A percentile compares a stretch with the other conserved stretches of the same genome.
Evolutionary conservation across 2,888 invertebrate genomes (phyloP).

Genomic region (Phyllotreta cruciferae): DNA sequence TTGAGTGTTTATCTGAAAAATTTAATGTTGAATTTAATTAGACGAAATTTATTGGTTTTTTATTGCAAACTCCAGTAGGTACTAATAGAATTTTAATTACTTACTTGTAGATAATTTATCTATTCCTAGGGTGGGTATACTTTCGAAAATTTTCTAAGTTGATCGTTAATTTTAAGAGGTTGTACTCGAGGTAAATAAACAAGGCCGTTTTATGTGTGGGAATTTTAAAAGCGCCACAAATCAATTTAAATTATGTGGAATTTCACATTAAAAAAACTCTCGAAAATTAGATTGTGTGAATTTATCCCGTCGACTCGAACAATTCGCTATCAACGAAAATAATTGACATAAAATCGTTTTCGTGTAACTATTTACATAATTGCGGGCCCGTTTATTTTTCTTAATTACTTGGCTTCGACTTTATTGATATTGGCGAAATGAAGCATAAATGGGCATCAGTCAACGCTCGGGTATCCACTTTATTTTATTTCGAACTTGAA

Average conservation of each 20-base stretch:
- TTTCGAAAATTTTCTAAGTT: conserved; percentile 24
- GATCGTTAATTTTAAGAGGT: conserved; percentile 39
- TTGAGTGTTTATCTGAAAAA: no score
- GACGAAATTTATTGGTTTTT: no score
- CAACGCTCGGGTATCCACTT: conserved; percentile 28
- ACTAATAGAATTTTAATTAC: no score
- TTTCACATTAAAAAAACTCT: no score
- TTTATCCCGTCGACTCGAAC: conserved; percentile 19
- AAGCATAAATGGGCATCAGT: conserved; percentile 38
- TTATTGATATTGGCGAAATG: conserved; percentile 42
- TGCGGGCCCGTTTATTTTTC: conserved; percentile 31
- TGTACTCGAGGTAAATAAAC: conserved; percentile 46
- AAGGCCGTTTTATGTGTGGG: conserved; percentile 40
- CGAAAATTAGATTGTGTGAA: not conserved
- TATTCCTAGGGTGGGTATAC: no score
- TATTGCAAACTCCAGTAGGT: no score
- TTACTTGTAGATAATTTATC: no score
- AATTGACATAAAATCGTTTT: conserved; percentile 34
- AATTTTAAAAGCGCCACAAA: conserved; percentile 40
- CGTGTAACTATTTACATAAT: conserved; percentile 34
- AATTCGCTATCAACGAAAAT: conserved; percentile 31
- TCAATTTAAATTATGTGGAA: conserved; percentile 33
- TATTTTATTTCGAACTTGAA: conserved; percentile 34
- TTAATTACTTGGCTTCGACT: conserved; percentile 36
- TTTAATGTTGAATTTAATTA: no score